Percentiles rank a stretch among this genome's conserved stretches.
phyloP scores from a whole-genome alignment of 2,888 invertebrate genomes.

The Drosophila leonis region DNA sequence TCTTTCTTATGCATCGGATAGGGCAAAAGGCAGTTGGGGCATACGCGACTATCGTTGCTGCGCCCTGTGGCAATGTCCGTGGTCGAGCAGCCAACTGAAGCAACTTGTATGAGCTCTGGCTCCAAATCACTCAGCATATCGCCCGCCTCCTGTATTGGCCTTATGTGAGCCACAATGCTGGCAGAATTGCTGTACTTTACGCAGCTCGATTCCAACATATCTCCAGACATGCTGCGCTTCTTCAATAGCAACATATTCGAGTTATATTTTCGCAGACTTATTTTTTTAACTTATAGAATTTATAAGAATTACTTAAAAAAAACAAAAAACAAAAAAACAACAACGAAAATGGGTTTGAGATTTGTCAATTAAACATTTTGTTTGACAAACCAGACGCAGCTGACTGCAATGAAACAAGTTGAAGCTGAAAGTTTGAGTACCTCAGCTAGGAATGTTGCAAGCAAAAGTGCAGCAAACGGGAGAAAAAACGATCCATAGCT shows the following conservation, averaged over 20 bases:
- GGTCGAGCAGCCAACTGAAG: neutral
- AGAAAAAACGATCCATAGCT: neutral
- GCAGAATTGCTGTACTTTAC: too few relatives aligned
- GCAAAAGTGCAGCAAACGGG: neutral
- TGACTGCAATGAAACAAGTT: neutral
- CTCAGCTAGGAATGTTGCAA: neutral
- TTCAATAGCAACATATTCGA: neutral
- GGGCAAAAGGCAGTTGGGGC: neutral
- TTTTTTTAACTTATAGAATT: neutral
- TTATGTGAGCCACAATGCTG: neutral
- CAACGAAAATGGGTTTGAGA: neutral
- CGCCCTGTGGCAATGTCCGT: neutral
- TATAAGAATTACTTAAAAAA: neutral
- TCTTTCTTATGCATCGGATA: too few relatives aligned
- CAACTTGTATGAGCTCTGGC: neutral
- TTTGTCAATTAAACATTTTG: neutral
- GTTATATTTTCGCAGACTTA: neutral
- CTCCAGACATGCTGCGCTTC: neutral
- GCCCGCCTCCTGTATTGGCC: constrained; percentile 4
- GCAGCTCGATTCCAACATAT: neutral
- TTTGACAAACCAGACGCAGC: neutral
- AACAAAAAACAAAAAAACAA: neutral
- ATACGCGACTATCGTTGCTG: neutral
- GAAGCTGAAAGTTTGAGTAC: neutral
- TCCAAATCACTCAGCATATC: neutral